Percentiles rank a stretch among this genome's conserved stretches.
Evolutionary conservation across 2,888 invertebrate species (phyloP).

Genomic region (Thymelicus acteon): DNA sequence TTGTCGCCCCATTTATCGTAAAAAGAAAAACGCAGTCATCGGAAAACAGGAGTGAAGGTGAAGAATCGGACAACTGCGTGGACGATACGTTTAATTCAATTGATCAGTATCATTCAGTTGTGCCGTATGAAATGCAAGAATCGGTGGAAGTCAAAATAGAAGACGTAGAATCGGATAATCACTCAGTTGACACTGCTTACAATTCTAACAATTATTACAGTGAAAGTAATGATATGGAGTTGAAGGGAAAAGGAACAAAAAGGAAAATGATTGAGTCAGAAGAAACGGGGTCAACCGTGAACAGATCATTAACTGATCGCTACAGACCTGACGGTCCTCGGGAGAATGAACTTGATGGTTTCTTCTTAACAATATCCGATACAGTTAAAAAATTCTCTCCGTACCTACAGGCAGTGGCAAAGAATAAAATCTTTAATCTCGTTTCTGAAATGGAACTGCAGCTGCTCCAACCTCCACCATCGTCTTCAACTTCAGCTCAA

Average conservation of each 20-base stretch:
- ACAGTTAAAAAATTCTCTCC: slow-evolving; percentile 43
- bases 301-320: slow-evolving; percentile 24
- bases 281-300: slow-evolving; percentile 20
- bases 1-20: slow-evolving; percentile 42
- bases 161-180: neutral
- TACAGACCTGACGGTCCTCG: slow-evolving; percentile 6
- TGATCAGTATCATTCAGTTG: slow-evolving; percentile 6
- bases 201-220: neutral
- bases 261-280: slow-evolving; percentile 11
- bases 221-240: neutral
- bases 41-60: slow-evolving; percentile 46
- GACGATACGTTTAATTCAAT: slow-evolving; percentile 8
- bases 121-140: neutral
- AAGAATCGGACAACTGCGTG: slow-evolving; percentile 35
- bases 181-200: neutral
- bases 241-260: slow-evolving; percentile 26
- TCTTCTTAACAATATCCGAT: slow-evolving; percentile 42
- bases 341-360: slow-evolving; percentile 39
- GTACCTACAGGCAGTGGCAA: slow-evolving; percentile 41
- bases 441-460: slow-evolving; percentile 42
- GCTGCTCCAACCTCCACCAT: slow-evolving; percentile 89
- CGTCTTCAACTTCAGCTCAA: neutral
- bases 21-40: slow-evolving; percentile 43
- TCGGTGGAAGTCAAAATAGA: neutral
- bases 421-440: slow-evolving; percentile 42